A percentile compares a stretch with the other conserved stretches of the same genome.
Conservation (phyloP, 2,888 invertebrate species). For the Drymonia ruficornis region DNA sequence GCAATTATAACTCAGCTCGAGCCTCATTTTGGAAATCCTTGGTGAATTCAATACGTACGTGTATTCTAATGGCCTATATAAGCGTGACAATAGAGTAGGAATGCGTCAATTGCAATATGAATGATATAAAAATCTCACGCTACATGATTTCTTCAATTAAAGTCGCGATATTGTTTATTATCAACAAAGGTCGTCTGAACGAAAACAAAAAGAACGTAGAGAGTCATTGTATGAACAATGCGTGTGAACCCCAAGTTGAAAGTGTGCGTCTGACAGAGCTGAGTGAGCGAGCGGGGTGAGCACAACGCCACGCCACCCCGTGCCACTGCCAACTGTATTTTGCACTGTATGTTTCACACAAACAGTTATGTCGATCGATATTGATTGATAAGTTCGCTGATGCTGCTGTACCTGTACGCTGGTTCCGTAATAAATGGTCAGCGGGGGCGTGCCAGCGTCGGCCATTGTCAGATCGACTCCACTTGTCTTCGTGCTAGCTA, state of each 20-base stretch:
- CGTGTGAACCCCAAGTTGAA: slow-evolving; percentile 79
- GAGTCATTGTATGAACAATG: slow-evolving; percentile 80
- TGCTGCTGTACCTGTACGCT: slow-evolving; percentile 20
- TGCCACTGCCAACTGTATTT: slow-evolving; percentile 33
- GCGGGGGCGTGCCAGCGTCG: slow-evolving; percentile 41
- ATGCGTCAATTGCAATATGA: slow-evolving; percentile 71
- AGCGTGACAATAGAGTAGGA: slow-evolving; percentile 49
- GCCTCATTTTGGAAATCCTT: slow-evolving; percentile 37
- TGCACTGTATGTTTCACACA: slow-evolving; percentile 48
- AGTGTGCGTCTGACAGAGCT: slow-evolving; percentile 70
- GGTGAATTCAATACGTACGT: slow-evolving; percentile 22
- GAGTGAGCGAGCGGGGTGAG: slow-evolving; percentile 23
- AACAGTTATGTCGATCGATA: slow-evolving; percentile 45
- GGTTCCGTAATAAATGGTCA: slow-evolving; percentile 44
- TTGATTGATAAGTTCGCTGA: slow-evolving; percentile 47
- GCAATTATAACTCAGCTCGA: slow-evolving; percentile 24
- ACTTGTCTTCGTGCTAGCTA: slow-evolving; percentile 35
- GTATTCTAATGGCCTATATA: neutral
- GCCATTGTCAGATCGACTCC: slow-evolving; percentile 47
- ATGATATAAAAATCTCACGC: slow-evolving; percentile 76
- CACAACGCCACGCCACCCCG: slow-evolving; percentile 16
- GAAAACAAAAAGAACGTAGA: slow-evolving; percentile 83
- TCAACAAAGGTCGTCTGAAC: slow-evolving; percentile 82
- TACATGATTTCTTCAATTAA: slow-evolving; percentile 79
- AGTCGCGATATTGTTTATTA: slow-evolving; percentile 80